phyloP scores from a whole-genome alignment of 2,797 vertebrate species.

The Xiphorhynchus erythropygius region DNA sequence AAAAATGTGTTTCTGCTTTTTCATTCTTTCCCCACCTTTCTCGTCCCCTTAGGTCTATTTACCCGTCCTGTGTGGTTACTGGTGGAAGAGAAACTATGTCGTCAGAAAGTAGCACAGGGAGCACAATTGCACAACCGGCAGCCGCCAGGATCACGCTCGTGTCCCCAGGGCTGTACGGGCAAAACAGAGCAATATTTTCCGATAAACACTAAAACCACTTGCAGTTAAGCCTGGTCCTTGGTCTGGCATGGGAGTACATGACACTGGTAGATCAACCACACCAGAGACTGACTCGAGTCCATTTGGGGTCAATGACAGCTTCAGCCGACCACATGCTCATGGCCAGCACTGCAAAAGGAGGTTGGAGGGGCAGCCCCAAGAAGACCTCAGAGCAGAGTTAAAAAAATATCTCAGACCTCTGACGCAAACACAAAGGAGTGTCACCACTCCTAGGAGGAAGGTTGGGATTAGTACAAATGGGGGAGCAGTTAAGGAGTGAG shows the following conservation, averaged over 20 bases:
- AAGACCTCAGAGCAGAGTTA: background rate
- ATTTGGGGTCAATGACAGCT: background rate
- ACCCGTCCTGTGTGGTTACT: background rate
- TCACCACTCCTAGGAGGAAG: background rate
- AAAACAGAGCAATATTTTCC: slow-evolving; percentile 8
- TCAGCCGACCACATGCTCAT: fast-evolving
- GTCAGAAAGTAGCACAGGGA: background rate
- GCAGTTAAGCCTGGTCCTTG: background rate
- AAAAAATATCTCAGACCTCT: background rate
- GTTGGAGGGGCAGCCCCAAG: background rate
- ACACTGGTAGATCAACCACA: background rate
- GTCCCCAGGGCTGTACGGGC: background rate
- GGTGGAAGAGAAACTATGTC: background rate
- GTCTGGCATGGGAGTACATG: background rate
- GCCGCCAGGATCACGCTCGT: background rate
- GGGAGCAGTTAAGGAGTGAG: background rate
- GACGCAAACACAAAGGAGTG: background rate
- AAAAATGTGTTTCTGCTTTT: background rate
- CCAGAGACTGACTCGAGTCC: background rate
- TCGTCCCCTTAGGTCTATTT: background rate
- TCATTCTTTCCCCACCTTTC: background rate
- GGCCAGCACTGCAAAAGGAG: background rate
- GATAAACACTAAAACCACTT: background rate
- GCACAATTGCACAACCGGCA: background rate
- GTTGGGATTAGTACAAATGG: background rate